Evolutionary conservation across 2,888 invertebrate species (phyloP).

Genomic region (Eupelmus urozonus): DNA sequence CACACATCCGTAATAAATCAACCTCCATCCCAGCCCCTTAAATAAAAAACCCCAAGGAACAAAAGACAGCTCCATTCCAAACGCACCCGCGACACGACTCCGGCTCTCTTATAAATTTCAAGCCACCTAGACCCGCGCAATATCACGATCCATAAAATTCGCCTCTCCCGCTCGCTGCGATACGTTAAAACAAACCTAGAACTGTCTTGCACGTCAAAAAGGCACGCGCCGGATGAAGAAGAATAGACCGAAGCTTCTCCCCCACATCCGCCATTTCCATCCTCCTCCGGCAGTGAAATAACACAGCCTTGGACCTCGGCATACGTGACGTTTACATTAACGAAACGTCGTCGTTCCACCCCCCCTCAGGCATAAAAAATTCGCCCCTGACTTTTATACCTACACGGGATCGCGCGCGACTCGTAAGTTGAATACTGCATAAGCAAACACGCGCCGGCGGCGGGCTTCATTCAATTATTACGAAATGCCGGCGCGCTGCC

Average conservation of each 20-base stretch:
- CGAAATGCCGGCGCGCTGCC: not conserved
- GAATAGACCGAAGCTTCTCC: too few relatives aligned
- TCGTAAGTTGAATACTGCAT: slow-evolving; percentile 23
- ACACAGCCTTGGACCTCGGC: too few relatives aligned
- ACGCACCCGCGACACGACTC: not conserved
- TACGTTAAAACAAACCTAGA: slow-evolving; percentile 42
- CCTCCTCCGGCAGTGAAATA: too few relatives aligned
- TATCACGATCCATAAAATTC: not conserved
- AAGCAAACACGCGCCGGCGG: slow-evolving; percentile 2
- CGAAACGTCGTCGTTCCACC: not conserved
- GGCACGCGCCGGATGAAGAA: slow-evolving; percentile 13
- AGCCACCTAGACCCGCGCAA: not conserved
- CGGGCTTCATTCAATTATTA: slow-evolving; percentile 48
- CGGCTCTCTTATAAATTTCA: slow-evolving; percentile 25
- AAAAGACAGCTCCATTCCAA: not conserved
- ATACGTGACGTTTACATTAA: slow-evolving; percentile 53
- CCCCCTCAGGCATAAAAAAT: slow-evolving; percentile 9
- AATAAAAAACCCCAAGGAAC: too few relatives aligned
- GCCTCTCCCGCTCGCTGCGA: too few relatives aligned
- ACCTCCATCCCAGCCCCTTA: too few relatives aligned
- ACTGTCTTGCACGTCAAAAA: too few relatives aligned
- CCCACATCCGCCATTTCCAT: too few relatives aligned
- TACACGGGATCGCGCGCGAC: not conserved
- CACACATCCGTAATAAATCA: too few relatives aligned
- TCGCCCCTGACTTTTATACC: not conserved